Evolutionary conservation across 1,140 invertebrate species (phyloP).

Genomic region (Rhyacophila brunnea): DNA sequence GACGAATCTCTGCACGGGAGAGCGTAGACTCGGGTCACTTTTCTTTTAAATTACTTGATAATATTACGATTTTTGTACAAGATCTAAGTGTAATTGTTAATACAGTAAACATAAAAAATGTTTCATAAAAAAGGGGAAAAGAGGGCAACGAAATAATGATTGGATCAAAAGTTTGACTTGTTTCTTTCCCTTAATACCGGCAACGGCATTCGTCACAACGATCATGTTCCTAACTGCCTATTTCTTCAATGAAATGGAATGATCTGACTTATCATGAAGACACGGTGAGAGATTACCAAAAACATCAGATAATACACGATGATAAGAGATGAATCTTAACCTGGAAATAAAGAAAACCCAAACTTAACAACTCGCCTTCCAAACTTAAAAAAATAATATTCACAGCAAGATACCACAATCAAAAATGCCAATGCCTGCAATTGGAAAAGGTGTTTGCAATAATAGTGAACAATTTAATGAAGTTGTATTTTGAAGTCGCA

Average conservation of each 20-base stretch:
- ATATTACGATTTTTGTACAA: slow-evolving; percentile 29
- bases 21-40: slow-evolving; percentile 8
- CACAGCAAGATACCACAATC: too few species aligned
- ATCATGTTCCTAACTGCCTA: slow-evolving; percentile 30
- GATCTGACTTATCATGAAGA: slow-evolving; percentile 36
- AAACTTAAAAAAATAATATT: too few species aligned
- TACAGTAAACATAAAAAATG: slow-evolving; percentile 23
- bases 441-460: too few species aligned
- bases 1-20: slow-evolving; percentile 7
- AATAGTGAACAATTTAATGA: too few species aligned
- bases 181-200: slow-evolving; percentile 27
- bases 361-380: too few species aligned
- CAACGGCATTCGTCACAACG: slow-evolving; percentile 26
- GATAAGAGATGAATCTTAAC: slow-evolving; percentile 36
- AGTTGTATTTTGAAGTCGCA: too few species aligned
- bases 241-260: slow-evolving; percentile 36
- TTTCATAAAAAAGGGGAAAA: slow-evolving; percentile 17
- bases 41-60: slow-evolving; percentile 18
- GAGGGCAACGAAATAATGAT: slow-evolving; percentile 8
- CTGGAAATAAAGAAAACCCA: slow-evolving; percentile 31
- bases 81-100: slow-evolving; percentile 24
- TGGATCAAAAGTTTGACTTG: slow-evolving; percentile 4
- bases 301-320: slow-evolving; percentile 35
- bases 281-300: slow-evolving; percentile 34
- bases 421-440: too few species aligned